Evolutionary conservation across 1,140 invertebrate species (phyloP).

Genomic region (Dendrolimus punctatus): DNA sequence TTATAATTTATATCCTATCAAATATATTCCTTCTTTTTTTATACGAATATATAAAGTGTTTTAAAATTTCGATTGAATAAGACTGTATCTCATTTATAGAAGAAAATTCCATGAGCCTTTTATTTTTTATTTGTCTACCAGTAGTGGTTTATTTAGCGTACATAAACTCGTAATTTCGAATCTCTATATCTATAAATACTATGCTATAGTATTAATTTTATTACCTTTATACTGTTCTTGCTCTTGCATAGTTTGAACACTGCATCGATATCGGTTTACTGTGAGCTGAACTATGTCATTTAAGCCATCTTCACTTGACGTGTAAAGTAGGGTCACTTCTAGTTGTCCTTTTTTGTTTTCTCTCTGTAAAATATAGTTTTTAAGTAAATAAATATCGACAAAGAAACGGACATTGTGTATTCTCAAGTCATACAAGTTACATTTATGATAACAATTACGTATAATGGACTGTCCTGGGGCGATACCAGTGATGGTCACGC

Average conservation of each 20-base stretch:
- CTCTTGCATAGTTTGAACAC: conserved; percentile 79
- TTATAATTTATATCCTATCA: too few relatives aligned
- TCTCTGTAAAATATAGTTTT: conserved; percentile 60
- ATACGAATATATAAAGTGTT: too few relatives aligned
- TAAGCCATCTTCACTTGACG: conserved; percentile 73
- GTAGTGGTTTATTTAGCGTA: neutral
- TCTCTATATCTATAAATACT: neutral
- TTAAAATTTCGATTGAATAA: too few relatives aligned
- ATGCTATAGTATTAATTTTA: neutral
- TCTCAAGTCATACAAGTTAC: too few relatives aligned
- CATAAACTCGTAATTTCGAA: neutral
- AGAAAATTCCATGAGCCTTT: too few relatives aligned
- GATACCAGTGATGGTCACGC: too few relatives aligned
- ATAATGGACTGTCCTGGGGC: too few relatives aligned
- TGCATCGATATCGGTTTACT: conserved; percentile 75
- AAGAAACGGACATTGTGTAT: too few relatives aligned
- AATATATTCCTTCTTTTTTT: too few relatives aligned
- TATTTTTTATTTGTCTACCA: neutral
- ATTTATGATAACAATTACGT: too few relatives aligned
- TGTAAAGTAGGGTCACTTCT: conserved; percentile 76
- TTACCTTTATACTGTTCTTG: conserved; percentile 77
- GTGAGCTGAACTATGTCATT: conserved; percentile 76
- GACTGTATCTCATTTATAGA: too few relatives aligned
- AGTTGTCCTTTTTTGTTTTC: conserved; percentile 79
- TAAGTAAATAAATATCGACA: too few relatives aligned